phyloP scores from a whole-genome alignment of 2,113 vertebrate species.

The Pogona vitticeps region DNA sequence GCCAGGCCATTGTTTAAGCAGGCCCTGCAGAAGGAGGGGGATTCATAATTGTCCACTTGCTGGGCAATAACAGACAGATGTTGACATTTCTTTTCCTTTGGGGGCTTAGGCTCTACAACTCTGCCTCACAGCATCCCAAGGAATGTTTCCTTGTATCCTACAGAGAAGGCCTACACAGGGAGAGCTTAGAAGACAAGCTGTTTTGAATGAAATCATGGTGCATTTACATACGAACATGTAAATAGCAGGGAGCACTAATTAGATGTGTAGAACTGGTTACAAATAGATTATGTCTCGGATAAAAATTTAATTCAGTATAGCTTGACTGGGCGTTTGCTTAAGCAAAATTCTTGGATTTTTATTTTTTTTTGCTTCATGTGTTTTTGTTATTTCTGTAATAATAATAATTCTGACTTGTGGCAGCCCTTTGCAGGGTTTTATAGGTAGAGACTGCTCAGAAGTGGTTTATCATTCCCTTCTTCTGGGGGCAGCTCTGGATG shows the following conservation, averaged over 20 bases:
- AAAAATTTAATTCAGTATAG: constrained; percentile 8
- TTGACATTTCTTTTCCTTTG: constrained; percentile 68
- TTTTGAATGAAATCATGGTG: background rate
- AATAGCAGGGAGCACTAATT: background rate
- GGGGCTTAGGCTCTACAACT: constrained; percentile 39
- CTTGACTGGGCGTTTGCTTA: too few relatives aligned
- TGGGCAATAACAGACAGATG: constrained; percentile 74
- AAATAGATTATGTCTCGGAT: background rate
- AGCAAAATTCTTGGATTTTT: too few relatives aligned
- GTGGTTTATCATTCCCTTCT: too few relatives aligned
- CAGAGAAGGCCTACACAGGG: constrained; percentile 14
- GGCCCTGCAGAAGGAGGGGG: constrained; percentile 76
- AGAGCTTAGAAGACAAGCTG: background rate
- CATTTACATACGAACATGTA: constrained; percentile 21
- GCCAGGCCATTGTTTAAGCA: constrained; percentile 72
- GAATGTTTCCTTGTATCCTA: constrained; percentile 34
- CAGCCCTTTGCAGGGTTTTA: too few relatives aligned
- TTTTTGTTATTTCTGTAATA: too few relatives aligned
- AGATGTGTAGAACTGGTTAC: background rate
- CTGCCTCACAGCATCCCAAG: background rate
- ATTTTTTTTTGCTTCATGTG: too few relatives aligned
- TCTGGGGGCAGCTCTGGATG: too few relatives aligned
- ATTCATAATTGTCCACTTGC: constrained; percentile 72
- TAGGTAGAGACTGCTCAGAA: too few relatives aligned
- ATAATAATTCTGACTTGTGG: too few relatives aligned